These are phyloP conservation scores for Lepidocyrtinus sp. DNA, from an alignment of 2,888 invertebrate species.

Conservation along the genomic window DNA sequence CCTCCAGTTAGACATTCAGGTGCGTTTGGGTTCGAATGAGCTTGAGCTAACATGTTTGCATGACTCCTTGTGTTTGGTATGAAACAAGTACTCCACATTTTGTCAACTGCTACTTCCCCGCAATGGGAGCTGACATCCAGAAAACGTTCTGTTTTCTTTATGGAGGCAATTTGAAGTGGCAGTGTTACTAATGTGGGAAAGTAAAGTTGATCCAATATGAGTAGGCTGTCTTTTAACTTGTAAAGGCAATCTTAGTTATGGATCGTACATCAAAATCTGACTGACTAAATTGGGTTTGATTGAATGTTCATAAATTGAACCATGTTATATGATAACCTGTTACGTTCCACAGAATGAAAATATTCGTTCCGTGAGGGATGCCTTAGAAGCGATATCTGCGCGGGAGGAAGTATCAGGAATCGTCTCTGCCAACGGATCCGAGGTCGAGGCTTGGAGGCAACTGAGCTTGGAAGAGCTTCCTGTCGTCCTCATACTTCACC, in stretches of 20 bases:
- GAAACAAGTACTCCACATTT: constrained; percentile 52
- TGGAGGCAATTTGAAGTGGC: constrained; percentile 31
- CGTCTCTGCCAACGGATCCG: constrained; percentile 85
- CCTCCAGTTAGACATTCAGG: constrained; percentile 94
- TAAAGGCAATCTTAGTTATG: constrained; percentile 56
- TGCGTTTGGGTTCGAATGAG: constrained; percentile 73
- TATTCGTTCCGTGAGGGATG: constrained; percentile 82
- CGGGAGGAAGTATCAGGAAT: constrained; percentile 91
- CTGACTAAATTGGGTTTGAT: neutral
- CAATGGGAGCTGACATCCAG: constrained; percentile 20
- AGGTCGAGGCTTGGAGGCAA: constrained; percentile 92
- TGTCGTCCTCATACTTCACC: constrained; percentile 88
- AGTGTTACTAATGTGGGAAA: constrained; percentile 69
- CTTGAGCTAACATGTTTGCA: neutral
- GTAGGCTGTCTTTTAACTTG: constrained; percentile 53
- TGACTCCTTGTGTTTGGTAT: neutral
- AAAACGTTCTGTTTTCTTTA: constrained; percentile 63
- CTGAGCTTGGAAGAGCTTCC: constrained; percentile 91
- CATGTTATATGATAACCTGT: neutral
- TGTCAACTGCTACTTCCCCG: constrained; percentile 62
- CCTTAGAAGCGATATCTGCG: constrained; percentile 87
- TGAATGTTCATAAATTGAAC: neutral
- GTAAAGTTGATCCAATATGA: constrained; percentile 60
- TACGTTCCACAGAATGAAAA: constrained; percentile 72
- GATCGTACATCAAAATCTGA: constrained; percentile 49